Percentiles rank a stretch among this genome's conserved stretches.
phyloP scores from a whole-genome alignment of 2,113 vertebrate genomes.

The Anser brachyrhynchus region DNA sequence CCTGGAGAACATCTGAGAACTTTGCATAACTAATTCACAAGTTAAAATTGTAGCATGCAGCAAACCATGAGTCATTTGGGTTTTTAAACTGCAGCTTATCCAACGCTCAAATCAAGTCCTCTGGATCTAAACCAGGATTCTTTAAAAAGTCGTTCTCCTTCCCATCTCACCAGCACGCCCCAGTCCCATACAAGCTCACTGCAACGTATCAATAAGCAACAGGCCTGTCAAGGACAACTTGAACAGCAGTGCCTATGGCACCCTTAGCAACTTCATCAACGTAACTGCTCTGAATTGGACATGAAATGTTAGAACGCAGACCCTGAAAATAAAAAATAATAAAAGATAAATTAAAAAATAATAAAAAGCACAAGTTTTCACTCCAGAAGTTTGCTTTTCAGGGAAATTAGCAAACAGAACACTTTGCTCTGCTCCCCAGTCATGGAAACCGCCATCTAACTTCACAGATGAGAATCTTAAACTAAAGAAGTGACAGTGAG shows the following conservation, averaged over 20 bases:
- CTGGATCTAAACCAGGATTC: background rate
- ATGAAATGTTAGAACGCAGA: background rate
- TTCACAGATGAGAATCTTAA: background rate
- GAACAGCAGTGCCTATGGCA: background rate
- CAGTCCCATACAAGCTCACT: background rate
- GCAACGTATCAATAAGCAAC: background rate
- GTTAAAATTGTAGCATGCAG: rapidly evolving
- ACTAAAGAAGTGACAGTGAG: background rate
- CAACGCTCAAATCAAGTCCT: background rate
- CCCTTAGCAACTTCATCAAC: background rate
- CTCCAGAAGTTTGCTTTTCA: background rate
- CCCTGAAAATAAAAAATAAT: background rate
- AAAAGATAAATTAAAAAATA: no score
- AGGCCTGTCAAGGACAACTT: background rate
- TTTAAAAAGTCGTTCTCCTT: background rate
- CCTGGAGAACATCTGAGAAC: background rate
- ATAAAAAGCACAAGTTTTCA: background rate
- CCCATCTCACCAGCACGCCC: background rate
- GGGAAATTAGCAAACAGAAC: background rate
- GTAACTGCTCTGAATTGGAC: background rate
- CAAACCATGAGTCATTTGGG: background rate
- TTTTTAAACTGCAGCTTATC: background rate
- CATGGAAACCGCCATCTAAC: background rate
- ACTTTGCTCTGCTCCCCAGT: background rate
- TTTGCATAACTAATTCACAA: background rate